Conservation (phyloP, 2,797 vertebrate genomes). For the Pipistrellus pygmaeus region DNA sequence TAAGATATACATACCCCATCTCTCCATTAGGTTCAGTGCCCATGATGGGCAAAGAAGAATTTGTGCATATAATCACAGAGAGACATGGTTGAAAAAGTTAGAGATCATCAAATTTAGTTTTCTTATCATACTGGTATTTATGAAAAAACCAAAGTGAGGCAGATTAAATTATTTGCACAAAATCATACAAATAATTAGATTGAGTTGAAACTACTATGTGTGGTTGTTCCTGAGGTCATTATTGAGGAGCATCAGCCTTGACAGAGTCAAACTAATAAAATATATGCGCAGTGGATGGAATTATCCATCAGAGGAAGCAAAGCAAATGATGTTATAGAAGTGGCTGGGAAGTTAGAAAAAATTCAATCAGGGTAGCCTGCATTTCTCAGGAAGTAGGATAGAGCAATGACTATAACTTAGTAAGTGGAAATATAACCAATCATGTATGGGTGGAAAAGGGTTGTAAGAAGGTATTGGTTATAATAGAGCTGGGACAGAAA, state of each 20-base stretch:
- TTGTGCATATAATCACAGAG: neutral
- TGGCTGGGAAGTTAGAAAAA: neutral
- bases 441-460: neutral
- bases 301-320: neutral
- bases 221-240: neutral
- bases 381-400: neutral
- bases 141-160: conserved; percentile 21
- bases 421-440: neutral
- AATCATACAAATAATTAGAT: neutral
- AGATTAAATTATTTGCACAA: neutral
- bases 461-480: neutral
- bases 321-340: neutral
- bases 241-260: neutral
- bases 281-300: neutral
- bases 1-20: neutral
- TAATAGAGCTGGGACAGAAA: neutral
- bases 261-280: neutral
- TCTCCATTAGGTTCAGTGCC: neutral
- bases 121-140: neutral
- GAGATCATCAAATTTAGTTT: neutral
- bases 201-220: neutral
- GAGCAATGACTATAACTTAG: neutral
- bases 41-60: neutral
- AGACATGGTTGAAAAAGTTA: neutral
- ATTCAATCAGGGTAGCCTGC: too few species aligned